phyloP scores from a whole-genome alignment of 2,888 invertebrate species.

The Cremastinae sp. region DNA sequence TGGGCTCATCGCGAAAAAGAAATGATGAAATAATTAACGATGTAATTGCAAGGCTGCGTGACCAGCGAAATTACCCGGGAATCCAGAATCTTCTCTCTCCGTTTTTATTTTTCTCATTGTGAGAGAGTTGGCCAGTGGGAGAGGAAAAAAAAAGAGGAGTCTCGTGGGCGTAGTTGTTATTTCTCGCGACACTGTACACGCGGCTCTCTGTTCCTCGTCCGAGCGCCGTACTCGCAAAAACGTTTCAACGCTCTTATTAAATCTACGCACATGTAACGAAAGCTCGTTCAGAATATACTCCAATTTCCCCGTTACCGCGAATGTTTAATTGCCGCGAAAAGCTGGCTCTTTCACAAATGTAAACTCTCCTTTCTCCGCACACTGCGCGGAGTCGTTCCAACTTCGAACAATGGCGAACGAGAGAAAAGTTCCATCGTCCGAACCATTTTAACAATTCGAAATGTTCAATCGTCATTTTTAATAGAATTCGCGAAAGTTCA shows the following conservation, averaged over 20 bases:
- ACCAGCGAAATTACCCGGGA: conserved; percentile 21
- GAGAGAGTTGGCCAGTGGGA: conserved; percentile 14
- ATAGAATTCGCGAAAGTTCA: too few species aligned
- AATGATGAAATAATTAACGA: conserved; percentile 24
- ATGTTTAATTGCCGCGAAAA: too few species aligned
- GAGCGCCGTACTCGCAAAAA: conserved; percentile 25
- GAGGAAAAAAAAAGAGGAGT: conserved; percentile 22
- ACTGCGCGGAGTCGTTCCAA: too few species aligned
- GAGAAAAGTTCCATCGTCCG: too few species aligned
- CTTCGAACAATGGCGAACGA: too few species aligned
- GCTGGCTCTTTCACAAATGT: too few species aligned
- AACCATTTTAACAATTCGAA: too few species aligned
- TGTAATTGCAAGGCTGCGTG: conserved; percentile 14
- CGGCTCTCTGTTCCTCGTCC: conserved; percentile 20
- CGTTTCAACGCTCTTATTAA: conserved; percentile 45
- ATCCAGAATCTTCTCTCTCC: conserved; percentile 29
- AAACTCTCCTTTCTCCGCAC: too few species aligned
- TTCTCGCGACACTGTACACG: background rate
- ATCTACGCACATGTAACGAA: conserved; percentile 24
- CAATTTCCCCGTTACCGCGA: too few species aligned
- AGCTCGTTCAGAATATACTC: background rate
- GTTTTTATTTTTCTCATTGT: conserved; percentile 23
- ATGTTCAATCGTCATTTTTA: too few species aligned
- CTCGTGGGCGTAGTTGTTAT: conserved; percentile 46
- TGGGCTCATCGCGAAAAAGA: conserved; percentile 25